These are phyloP conservation scores for Pomacea maculata DNA, from an alignment of 1,140 invertebrate species.

Conservation along the genomic window DNA sequence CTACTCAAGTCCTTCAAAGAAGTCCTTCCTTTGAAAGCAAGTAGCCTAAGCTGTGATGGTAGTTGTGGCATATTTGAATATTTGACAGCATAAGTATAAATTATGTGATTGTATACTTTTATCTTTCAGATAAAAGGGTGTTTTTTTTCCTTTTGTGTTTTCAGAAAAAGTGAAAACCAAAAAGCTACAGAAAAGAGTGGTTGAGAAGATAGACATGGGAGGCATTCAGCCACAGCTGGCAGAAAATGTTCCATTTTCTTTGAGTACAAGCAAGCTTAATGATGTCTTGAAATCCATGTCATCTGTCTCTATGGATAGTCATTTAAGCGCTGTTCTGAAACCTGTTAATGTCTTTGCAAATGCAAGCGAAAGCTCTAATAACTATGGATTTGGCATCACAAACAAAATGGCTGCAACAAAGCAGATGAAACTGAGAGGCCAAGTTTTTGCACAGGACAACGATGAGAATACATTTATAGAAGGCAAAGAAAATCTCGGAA, in stretches of 20 bases:
- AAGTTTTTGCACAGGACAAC: not conserved
- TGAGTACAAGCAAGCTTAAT: no score
- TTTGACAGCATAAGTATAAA: not conserved
- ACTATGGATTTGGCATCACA: not conserved
- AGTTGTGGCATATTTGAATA: not conserved
- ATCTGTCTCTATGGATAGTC: no score
- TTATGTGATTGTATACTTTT: not conserved
- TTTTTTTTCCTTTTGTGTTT: not conserved
- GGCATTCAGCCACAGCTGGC: not conserved
- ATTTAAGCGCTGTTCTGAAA: not conserved
- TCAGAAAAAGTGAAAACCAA: constrained; percentile 6
- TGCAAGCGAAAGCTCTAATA: not conserved
- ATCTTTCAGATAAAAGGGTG: not conserved
- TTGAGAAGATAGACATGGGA: constrained; percentile 18
- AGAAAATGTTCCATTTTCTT: not conserved
- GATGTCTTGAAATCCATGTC: not conserved
- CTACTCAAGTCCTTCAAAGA: no score
- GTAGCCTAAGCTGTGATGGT: not conserved
- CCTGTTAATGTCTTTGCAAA: not conserved
- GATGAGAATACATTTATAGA: not conserved
- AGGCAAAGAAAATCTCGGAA: constrained; percentile 13
- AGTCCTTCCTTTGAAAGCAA: no score
- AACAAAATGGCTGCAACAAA: not conserved
- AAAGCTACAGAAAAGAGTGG: constrained; percentile 1
- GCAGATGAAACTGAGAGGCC: not conserved